A percentile compares a stretch with the other conserved stretches of the same genome.
These are phyloP conservation scores for Platycheirus albimanus DNA, from an alignment of 2,888 invertebrate species.

Conservation along the genomic window DNA sequence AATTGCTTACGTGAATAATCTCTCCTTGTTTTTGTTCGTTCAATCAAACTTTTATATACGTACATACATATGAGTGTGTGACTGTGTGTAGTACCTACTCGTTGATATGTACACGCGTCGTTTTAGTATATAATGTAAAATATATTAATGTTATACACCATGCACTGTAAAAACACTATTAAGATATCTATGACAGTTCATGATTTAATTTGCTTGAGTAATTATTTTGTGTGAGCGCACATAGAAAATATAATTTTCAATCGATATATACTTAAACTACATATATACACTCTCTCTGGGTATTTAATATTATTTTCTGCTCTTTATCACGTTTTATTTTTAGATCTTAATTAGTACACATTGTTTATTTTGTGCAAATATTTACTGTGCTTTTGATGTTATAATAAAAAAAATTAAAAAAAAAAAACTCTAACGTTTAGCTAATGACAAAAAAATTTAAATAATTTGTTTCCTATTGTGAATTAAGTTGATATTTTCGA, in stretches of 20 bases:
- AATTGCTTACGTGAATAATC: constrained; percentile 73
- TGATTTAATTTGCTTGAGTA: constrained; percentile 70
- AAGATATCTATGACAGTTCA: constrained; percentile 69
- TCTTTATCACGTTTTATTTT: constrained; percentile 73
- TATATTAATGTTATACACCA: neutral
- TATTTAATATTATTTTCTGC: constrained; percentile 50
- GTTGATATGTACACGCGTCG: no score
- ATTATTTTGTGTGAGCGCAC: constrained; percentile 58
- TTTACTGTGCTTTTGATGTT: constrained; percentile 7
- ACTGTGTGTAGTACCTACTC: no score
- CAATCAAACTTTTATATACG: constrained; percentile 23
- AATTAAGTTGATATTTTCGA: no score
- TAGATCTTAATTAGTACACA: constrained; percentile 69
- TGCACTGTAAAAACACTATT: constrained; percentile 35
- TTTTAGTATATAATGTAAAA: no score
- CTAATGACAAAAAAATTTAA: neutral
- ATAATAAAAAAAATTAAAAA: no score
- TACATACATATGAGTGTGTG: neutral
- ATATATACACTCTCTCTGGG: constrained; percentile 39
- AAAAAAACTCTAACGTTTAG: constrained; percentile 8
- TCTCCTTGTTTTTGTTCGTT: constrained; percentile 62
- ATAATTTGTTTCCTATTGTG: neutral
- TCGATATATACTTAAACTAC: no score
- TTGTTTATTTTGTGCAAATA: constrained; percentile 61
- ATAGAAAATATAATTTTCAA: constrained; percentile 59